phyloP scores from a whole-genome alignment of 2,797 vertebrate genomes.

The Coregonus ussuriensis region DNA sequence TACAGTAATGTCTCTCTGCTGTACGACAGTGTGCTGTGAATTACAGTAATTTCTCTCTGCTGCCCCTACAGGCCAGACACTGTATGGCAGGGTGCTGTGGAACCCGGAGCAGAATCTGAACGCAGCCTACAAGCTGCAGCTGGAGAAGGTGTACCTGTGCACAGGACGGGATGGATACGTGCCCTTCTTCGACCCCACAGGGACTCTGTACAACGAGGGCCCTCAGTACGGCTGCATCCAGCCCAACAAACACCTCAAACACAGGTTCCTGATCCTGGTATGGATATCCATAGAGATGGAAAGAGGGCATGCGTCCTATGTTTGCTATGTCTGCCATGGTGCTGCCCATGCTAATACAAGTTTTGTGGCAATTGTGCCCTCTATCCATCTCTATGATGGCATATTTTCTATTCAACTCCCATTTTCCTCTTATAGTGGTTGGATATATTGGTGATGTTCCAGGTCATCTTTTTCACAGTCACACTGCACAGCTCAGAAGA shows the following conservation, averaged over 20 bases:
- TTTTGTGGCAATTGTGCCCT: no score
- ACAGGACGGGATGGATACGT: slow-evolving; percentile 94
- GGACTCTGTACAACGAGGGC: slow-evolving; percentile 94
- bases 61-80: slow-evolving; percentile 83
- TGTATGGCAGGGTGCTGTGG: slow-evolving; percentile 95
- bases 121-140: slow-evolving; percentile 89
- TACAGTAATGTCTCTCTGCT: slow-evolving; percentile 6
- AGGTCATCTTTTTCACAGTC: no score
- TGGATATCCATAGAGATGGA: no score
- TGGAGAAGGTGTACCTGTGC: slow-evolving; percentile 98
- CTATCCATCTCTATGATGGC: no score
- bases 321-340: no score
- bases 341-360: no score
- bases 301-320: background rate
- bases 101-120: slow-evolving; percentile 96
- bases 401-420: no score
- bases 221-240: slow-evolving; percentile 98
- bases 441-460: no score
- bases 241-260: slow-evolving; percentile 93
- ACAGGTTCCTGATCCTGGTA: slow-evolving; percentile 94
- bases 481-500: no score
- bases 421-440: no score
- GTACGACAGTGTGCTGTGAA: slow-evolving; percentile 89
- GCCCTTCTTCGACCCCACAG: slow-evolving; percentile 96
- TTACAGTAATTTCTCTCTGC: slow-evolving; percentile 1